These are phyloP conservation scores for Falco biarmicus DNA, from an alignment of 2,797 vertebrate genomes.

Conservation along the genomic window DNA sequence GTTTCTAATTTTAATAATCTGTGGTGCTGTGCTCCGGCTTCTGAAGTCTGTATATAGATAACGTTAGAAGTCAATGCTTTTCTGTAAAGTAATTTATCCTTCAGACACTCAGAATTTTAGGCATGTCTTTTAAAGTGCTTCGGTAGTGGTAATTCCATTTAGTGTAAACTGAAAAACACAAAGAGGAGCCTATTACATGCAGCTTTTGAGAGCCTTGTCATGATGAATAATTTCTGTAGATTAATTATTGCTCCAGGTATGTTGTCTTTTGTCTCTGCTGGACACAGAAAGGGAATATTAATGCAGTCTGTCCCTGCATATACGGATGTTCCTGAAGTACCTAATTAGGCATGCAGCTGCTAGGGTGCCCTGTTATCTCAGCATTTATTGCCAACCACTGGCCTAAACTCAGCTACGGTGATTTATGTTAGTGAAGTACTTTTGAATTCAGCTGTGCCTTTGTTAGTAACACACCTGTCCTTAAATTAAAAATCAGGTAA, in stretches of 20 bases:
- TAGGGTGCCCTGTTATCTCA: background rate
- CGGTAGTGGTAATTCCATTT: background rate
- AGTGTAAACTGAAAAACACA: background rate
- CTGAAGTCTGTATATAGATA: background rate
- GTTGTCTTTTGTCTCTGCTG: conserved; percentile 12
- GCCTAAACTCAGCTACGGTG: background rate
- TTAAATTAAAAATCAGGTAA: background rate
- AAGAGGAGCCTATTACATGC: background rate
- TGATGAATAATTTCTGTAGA: background rate
- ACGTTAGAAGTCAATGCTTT: background rate
- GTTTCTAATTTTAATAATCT: background rate
- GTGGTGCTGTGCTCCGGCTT: background rate
- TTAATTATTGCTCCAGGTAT: conserved; percentile 16
- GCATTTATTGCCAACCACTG: background rate
- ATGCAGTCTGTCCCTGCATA: background rate
- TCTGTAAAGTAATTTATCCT: background rate
- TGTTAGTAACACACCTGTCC: background rate
- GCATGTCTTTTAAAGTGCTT: background rate
- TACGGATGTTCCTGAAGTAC: background rate
- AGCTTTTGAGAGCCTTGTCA: background rate
- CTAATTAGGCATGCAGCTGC: background rate
- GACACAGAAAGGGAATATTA: background rate
- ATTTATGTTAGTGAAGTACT: background rate
- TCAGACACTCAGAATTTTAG: background rate
- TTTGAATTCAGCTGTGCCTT: background rate